A percentile compares a stretch with the other conserved stretches of the same genome.
These are phyloP conservation scores for Acridotheres tristis DNA, from an alignment of 2,797 vertebrate genomes.

Conservation along the genomic window DNA sequence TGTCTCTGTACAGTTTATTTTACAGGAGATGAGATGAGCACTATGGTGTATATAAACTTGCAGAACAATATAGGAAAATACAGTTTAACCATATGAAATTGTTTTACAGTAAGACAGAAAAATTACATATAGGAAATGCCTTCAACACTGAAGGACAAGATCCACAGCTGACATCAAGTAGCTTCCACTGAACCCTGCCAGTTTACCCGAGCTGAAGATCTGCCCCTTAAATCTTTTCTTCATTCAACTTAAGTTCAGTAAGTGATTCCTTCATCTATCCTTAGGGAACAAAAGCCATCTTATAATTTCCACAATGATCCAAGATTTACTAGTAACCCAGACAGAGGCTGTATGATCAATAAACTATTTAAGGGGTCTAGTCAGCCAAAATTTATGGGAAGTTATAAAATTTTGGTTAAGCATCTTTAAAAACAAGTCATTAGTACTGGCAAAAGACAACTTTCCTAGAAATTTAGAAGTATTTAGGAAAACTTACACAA, in stretches of 20 bases:
- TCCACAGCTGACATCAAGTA: conserved; percentile 56
- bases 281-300: conserved; percentile 15
- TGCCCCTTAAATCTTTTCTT: conserved; percentile 57
- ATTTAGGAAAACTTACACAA: conserved; percentile 79
- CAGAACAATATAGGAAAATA: conserved; percentile 65
- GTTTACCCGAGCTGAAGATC: conserved; percentile 54
- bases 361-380: conserved; percentile 57
- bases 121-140: conserved; percentile 66
- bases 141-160: conserved; percentile 70
- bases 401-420: conserved; percentile 71
- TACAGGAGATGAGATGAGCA: conserved; percentile 71
- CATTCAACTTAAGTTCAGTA: conserved; percentile 68
- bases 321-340: conserved; percentile 68
- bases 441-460: conserved; percentile 70
- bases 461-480: conserved; percentile 76
- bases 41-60: conserved; percentile 67
- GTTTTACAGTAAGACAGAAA: conserved; percentile 71
- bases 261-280: conserved; percentile 66
- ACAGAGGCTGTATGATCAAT: conserved; percentile 64
- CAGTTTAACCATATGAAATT: conserved; percentile 73
- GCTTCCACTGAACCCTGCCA: conserved; percentile 47
- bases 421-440: conserved; percentile 59
- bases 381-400: conserved; percentile 62
- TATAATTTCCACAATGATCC: conserved; percentile 30
- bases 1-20: conserved; percentile 77